phyloP scores from a whole-genome alignment of 1,140 invertebrate genomes.

The Plutomurus gul region DNA sequence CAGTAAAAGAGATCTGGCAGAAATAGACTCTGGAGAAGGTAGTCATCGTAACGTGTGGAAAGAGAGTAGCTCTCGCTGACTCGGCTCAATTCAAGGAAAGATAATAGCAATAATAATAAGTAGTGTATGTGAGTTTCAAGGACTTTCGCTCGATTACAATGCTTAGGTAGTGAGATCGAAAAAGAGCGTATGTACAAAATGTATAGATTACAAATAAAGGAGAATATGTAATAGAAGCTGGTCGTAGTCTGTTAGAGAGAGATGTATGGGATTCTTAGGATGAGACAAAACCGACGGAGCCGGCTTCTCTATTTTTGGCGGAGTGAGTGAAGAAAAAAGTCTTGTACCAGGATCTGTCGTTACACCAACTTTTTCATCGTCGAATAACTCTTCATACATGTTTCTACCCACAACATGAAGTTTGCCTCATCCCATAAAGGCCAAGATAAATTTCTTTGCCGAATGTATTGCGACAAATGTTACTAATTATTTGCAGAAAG shows the following conservation, averaged over 20 bases:
- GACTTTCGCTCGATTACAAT: background rate
- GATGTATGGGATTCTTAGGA: background rate
- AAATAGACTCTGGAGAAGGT: no score
- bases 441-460: slow-evolving; percentile 41
- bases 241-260: background rate
- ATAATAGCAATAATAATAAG: slow-evolving; percentile 1
- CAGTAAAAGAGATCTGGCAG: no score
- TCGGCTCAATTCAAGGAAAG: background rate
- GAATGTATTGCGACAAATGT: slow-evolving; percentile 41
- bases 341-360: slow-evolving; percentile 26
- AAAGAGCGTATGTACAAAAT: background rate
- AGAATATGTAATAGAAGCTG: slow-evolving; percentile 11
- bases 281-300: slow-evolving; percentile 39
- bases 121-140: background rate
- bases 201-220: background rate
- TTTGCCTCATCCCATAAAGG: slow-evolving; percentile 23
- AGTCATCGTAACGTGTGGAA: no score
- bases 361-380: slow-evolving; percentile 35
- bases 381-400: slow-evolving; percentile 34
- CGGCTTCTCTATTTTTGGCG: slow-evolving; percentile 40
- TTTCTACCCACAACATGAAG: slow-evolving; percentile 32
- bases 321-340: slow-evolving; percentile 19
- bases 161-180: background rate
- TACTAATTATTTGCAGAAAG: slow-evolving; percentile 45
- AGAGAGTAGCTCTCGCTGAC: no score